Evolutionary conservation across 2,113 vertebrate genomes (phyloP), one percentile per base, ranked within the genome.

Genomic region (Oryzias javanicus): DNA sequence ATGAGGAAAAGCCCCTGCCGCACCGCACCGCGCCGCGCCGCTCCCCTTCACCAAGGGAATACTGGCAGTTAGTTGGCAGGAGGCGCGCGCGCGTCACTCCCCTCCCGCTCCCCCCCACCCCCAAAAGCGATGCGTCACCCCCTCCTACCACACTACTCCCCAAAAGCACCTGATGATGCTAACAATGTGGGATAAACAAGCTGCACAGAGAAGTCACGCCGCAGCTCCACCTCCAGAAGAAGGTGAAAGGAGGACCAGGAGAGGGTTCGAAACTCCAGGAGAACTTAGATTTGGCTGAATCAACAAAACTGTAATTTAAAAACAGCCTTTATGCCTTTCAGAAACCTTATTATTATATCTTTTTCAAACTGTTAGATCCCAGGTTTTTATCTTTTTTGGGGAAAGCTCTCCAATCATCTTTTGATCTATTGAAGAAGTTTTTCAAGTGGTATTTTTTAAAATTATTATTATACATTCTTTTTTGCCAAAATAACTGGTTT

Each of bases 1-100:
- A 76, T 57, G 79, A 73, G 81, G 86, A 85, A 86, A 90, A 85
- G 74, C 87, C 87, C 87, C 88, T 88, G 78, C 81, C 67, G 62
- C 76, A 60, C 57, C 46, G 63, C 60, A 60, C 62, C 55, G 70
- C 57, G 40, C 19, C 57, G 40, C 20, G 25, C 55, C 65, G 42
- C 63, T 45, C 63, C 62, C 27, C 44, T 24, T 49, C 41, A 78
- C 81, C 74, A 86, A 90, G 87, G 89, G 88, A 90, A 91, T 89
- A 87, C 90, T 89, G 74, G 60, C 52, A 15, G 58, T 51, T 41
- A 14, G 58, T 51, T 35, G 67, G 46, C 60, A 70, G 80, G 79
- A 68, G 64, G 47, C 65, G 83, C 81, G 25, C 25, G 76, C 25
- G 76, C 72, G 72, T 80, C 83, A 75, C 61, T 74, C 45, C 72